These are phyloP conservation scores for Eleginops maclovinus DNA, from an alignment of 2,113 vertebrate species.

Conservation along the genomic window DNA sequence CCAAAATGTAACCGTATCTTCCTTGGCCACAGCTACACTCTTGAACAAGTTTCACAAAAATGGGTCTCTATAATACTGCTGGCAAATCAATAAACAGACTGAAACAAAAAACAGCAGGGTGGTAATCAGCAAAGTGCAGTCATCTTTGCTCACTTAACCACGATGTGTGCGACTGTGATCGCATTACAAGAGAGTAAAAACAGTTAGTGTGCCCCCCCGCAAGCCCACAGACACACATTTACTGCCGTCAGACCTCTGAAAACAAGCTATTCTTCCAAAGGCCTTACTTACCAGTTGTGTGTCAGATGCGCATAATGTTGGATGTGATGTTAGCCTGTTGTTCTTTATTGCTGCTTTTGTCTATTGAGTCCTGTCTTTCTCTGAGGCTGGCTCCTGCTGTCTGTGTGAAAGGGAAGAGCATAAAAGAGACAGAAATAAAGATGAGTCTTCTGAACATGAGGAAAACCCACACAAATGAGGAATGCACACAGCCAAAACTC, in stretches of 20 bases:
- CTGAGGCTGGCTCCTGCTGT: slow-evolving; percentile 28
- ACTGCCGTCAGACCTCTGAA: neutral
- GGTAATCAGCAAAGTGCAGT: neutral
- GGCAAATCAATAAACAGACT: no score
- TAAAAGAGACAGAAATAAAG: slow-evolving; percentile 14
- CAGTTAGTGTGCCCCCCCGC: neutral
- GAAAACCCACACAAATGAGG: slow-evolving; percentile 18
- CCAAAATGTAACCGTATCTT: no score
- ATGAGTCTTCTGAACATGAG: slow-evolving; percentile 42
- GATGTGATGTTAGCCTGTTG: slow-evolving; percentile 28
- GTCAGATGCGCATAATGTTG: slow-evolving; percentile 74
- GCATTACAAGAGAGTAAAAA: neutral
- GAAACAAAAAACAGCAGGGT: no score
- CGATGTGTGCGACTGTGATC: neutral
- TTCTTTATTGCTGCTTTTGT: slow-evolving; percentile 22
- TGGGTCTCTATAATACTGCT: no score
- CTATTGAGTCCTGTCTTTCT: slow-evolving; percentile 36
- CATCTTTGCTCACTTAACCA: neutral
- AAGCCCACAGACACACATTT: neutral
- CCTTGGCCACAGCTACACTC: no score
- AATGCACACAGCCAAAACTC: slow-evolving; percentile 12
- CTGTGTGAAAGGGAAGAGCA: slow-evolving; percentile 37
- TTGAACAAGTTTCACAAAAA: no score
- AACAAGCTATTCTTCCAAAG: neutral
- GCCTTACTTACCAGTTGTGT: slow-evolving; percentile 67